These are phyloP conservation scores for Ambastaia sidthimunki DNA, from an alignment of 2,797 vertebrate genomes.

Conservation along the genomic window DNA sequence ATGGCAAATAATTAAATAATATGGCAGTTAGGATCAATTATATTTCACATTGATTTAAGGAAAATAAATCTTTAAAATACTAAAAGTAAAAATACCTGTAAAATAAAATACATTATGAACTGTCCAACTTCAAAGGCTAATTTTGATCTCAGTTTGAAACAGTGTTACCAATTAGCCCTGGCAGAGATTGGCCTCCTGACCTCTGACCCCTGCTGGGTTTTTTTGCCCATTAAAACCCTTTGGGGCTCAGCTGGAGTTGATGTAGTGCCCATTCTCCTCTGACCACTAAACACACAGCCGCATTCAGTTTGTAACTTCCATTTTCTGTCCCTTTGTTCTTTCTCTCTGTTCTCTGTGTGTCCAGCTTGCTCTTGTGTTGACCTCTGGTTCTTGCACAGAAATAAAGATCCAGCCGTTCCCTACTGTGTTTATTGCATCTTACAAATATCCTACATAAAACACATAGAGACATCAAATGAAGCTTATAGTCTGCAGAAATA, in stretches of 20 bases:
- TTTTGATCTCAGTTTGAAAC: conserved; percentile 75
- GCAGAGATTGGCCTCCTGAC: conserved; percentile 86
- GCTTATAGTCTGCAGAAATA: background rate
- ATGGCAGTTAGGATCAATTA: too few species aligned
- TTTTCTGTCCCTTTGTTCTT: conserved; percentile 88
- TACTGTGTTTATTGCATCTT: conserved; percentile 31
- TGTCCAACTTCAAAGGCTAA: conserved; percentile 44
- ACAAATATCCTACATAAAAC: conserved; percentile 6
- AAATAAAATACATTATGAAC: conserved; percentile 18
- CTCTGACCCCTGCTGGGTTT: conserved; percentile 91
- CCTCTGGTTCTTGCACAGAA: conserved; percentile 72
- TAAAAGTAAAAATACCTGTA: background rate
- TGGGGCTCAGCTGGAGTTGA: conserved; percentile 90
- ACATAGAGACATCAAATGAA: background rate
- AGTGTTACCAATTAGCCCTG: conserved; percentile 89
- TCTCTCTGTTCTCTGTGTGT: conserved; percentile 82
- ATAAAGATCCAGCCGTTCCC: conserved; percentile 44
- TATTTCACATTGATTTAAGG: background rate
- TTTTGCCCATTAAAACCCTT: conserved; percentile 88
- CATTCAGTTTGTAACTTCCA: conserved; percentile 85
- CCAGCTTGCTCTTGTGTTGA: conserved; percentile 85
- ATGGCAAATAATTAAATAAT: background rate
- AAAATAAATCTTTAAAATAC: background rate
- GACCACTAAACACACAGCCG: conserved; percentile 86
- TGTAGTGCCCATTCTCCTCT: conserved; percentile 90